A percentile compares a stretch with the other conserved stretches of the same genome.
Evolutionary conservation across 2,888 invertebrate genomes (phyloP).

Genomic region (Macrophya annulata): DNA sequence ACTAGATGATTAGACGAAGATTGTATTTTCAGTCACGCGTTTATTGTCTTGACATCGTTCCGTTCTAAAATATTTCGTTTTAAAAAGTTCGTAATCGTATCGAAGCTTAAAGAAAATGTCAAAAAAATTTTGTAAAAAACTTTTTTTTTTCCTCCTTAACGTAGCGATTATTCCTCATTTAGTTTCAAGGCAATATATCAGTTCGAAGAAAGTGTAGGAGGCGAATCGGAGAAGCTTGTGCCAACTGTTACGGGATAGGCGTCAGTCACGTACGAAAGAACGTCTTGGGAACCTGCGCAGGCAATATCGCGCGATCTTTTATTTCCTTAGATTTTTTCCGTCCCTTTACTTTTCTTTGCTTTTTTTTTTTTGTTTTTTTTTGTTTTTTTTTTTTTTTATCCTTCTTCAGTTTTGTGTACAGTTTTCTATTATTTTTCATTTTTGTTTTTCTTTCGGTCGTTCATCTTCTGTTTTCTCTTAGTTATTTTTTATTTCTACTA

Average conservation of each 20-base stretch:
- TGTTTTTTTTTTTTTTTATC: background rate
- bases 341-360: background rate
- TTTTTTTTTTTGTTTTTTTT: background rate
- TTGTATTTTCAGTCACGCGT: too few relatives aligned
- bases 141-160: conserved; percentile 39
- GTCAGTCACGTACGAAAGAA: conserved; percentile 65
- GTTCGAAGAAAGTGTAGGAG: conserved; percentile 61
- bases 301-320: conserved; percentile 48
- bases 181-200: conserved; percentile 66
- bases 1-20: too few relatives aligned
- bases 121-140: background rate
- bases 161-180: conserved; percentile 70
- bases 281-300: conserved; percentile 42
- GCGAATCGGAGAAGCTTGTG: conserved; percentile 13
- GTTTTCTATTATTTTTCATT: background rate
- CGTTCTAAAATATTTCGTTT: too few relatives aligned
- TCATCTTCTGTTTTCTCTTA: conserved; percentile 13
- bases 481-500: conserved; percentile 50
- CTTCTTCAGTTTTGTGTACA: background rate
- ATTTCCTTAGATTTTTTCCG: conserved; percentile 13
- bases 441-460: conserved; percentile 4
- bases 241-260: conserved; percentile 61
- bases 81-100: conserved; percentile 31
- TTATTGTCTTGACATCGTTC: too few relatives aligned
- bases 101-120: background rate